Conservation (phyloP, 92 coral and sea anemone species). For the Zoanthus sociatus region DNA sequence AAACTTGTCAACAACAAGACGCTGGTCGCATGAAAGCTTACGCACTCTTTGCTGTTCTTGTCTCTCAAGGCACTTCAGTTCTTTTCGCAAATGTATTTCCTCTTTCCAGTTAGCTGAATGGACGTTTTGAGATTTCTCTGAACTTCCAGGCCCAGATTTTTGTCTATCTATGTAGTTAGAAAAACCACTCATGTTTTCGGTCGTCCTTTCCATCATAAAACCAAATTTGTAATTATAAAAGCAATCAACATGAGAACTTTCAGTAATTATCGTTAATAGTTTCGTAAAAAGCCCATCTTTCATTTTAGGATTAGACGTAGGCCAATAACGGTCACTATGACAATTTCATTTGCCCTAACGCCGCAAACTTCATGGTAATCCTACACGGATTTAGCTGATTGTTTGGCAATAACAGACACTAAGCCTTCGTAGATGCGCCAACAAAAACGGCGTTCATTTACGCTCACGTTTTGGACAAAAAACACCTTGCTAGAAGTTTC, state of each 20-base stretch:
- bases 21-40: constrained; percentile 86
- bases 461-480: neutral
- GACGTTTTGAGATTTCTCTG: constrained; percentile 97
- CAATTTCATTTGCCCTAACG: neutral
- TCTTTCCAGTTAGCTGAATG: constrained; percentile 99
- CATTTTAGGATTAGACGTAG: neutral
- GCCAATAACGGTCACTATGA: neutral
- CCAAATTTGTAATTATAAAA: neutral
- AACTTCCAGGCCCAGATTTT: constrained; percentile 88
- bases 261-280: neutral
- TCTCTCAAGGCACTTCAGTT: constrained; percentile 76
- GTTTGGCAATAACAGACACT: constrained; percentile 2
- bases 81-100: constrained; percentile 89
- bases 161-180: constrained; percentile 92
- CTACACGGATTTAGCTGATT: constrained; percentile 3
- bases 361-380: neutral
- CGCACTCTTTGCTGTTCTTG: constrained; percentile 88
- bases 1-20: constrained; percentile 86
- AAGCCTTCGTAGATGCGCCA: neutral
- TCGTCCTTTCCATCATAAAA: neutral
- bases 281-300: neutral
- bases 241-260: neutral
- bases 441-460: neutral
- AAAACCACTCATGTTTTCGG: constrained; percentile 63
- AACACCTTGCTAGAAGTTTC: neutral